Evolutionary conservation across 2,888 invertebrate genomes (phyloP).

Genomic region (Amblyjoppa fuscipennis): DNA sequence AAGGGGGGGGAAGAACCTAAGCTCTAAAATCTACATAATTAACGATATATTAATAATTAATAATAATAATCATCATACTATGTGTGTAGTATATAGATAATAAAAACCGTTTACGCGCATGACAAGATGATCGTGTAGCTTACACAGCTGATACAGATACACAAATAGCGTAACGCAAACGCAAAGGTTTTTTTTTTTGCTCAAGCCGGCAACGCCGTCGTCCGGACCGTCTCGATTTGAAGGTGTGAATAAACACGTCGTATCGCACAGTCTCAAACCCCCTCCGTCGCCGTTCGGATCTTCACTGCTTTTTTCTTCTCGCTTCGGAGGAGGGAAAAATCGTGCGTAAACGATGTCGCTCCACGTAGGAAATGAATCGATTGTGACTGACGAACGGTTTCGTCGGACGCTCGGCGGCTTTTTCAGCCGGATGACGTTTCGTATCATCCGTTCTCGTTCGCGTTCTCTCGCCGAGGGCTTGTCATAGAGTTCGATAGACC

Average conservation of each 20-base stretch:
- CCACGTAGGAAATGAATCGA: constrained; percentile 64
- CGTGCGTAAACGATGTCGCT: constrained; percentile 24
- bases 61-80: constrained; percentile 72
- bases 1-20: constrained; percentile 72
- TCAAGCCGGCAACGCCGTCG: constrained; percentile 14
- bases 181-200: constrained; percentile 6
- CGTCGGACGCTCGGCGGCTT: constrained; percentile 16
- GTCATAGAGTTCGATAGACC: neutral
- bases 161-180: constrained; percentile 61
- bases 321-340: neutral
- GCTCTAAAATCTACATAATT: constrained; percentile 69
- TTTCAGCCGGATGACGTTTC: constrained; percentile 13
- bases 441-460: constrained; percentile 31
- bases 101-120: constrained; percentile 36
- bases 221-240: constrained; percentile 58
- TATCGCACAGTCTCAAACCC: constrained; percentile 28
- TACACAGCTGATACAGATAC: constrained; percentile 69
- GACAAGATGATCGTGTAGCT: constrained; percentile 38
- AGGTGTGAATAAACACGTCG: constrained; percentile 56
- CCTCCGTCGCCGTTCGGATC: neutral
- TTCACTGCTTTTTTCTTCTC: neutral
- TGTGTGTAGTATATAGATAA: constrained; percentile 54
- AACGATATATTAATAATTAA: constrained; percentile 78
- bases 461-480: constrained; percentile 12
- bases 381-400: constrained; percentile 31